Evolutionary conservation across 2,888 invertebrate species (phyloP), one percentile per base, ranked within the genome.

Genomic region (Tipula lateralis): DNA sequence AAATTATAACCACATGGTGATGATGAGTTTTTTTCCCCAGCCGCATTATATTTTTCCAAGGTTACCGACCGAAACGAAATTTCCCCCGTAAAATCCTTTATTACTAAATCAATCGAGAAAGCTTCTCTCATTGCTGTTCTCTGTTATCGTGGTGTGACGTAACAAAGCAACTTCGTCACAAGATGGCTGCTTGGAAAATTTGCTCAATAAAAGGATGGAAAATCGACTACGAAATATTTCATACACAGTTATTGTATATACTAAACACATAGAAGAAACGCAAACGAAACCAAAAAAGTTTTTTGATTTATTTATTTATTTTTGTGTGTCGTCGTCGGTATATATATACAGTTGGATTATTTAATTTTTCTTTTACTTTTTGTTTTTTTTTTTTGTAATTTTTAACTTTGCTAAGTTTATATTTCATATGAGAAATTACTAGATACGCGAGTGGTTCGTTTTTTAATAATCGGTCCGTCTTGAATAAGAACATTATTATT

Each of bases 381-480:
- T n/a, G n/a, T n/a, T n/a, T n/a, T n/a, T n/a, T n/a, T 7, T 24
- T 66, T 66, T 24, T 66, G 24, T 66, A 12, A 9, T 66, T 66
- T 66, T 66, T 66, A 50, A 19, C 19, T 50, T 50, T 50, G 50
- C 50, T 24, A 66, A 66, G 24, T 24, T 66, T 66, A 12, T 12
- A 66, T 82, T 82, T 82, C 82, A 82, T 82, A 82, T 5, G 82
- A 82, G 82, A 82, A 82, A 16, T 82, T 30, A 30, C 82, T 30
- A 30, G 82, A 82, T 30, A 82, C 30, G 82, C 82, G 82, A 82
- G 30, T 30, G 16, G 82, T 29, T 82, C 82, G 30, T 7, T 30
- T 16, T 29, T 29, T 82, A 30, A 16, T 82, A 30, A 82, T 82
- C 82, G 82, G 82, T 66, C 66, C 24, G 24, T 12, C 9, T 44